Evolutionary conservation across 35 echinoderm and acorn worm species (phyloP), one percentile per base, ranked within the genome.

Genomic region (Heliocidaris erythrogramma): DNA sequence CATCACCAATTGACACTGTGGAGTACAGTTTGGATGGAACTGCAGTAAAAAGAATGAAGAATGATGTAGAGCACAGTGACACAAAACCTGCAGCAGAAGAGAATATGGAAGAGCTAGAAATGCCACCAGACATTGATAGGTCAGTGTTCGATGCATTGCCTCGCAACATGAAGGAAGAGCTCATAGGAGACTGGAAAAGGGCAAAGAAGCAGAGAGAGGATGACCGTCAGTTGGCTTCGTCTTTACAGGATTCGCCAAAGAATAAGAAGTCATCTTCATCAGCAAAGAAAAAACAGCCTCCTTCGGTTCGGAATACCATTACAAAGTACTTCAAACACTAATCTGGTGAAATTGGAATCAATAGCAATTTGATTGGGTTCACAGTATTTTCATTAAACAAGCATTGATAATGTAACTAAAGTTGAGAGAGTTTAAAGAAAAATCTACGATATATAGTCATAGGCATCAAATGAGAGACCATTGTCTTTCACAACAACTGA

Each of bases 131-230:
- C 86, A 92, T 97, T 89, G 96, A 97, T 59, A 50, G 27, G 42
- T 85, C 90, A 4, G 94, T 97, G 24, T 98, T 98, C 53, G 12
- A 16, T 30, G 85, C 94, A 8, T 93, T 98, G 48, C 97, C 97
- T 60, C 7, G 16, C 48, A 93, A 96, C 47, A 60, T 98, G 10
- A 96, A 96, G 35, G 85, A 96, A 49, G 97, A 98, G 32, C 59
- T 98, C 24, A 85, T 94, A 31, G 88, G 49, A 30, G 92, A 98
- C n/a, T 98, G 97, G 97, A 95, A 90, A 86, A 90, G 42, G 49
- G 87, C 17, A 27, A 92, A 59, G 49, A 59, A 11, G 91, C 47
- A 59, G 27, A 92, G 30, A 92, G 48, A 92, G 30, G 48, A 59
- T 30, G 48, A 92, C 9, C 16, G 4, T 52, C 30, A 21, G 91